Evolutionary conservation across 2,113 vertebrate genomes (phyloP).

Genomic region (Paradoxurus hermaphroditus): DNA sequence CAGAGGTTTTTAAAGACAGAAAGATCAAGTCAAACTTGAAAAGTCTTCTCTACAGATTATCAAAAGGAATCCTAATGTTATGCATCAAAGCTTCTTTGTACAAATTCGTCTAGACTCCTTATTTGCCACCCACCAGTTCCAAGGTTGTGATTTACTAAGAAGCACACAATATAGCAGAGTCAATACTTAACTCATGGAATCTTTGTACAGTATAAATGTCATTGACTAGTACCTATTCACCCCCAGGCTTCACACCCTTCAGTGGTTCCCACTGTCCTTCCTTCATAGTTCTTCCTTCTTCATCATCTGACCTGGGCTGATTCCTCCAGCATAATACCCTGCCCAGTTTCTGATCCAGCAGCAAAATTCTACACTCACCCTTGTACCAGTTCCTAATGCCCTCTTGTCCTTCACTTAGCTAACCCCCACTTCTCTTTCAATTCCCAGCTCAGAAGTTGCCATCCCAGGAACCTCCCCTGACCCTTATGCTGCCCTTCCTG

Average conservation of each 20-base stretch:
- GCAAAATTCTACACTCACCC: not conserved
- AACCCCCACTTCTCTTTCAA: not conserved
- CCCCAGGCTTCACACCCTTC: not conserved
- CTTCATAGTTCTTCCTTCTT: not conserved
- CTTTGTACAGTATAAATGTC: not conserved
- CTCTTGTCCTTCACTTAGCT: not conserved
- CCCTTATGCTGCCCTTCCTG: not conserved
- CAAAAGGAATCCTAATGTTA: not conserved
- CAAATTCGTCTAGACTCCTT: not conserved
- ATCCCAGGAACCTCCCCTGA: not conserved
- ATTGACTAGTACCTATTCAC: not conserved
- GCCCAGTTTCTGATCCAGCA: not conserved
- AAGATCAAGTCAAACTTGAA: not conserved
- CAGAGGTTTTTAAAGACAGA: constrained; percentile 14
- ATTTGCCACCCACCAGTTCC: not conserved
- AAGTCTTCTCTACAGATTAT: not conserved
- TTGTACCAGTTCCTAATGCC: not conserved
- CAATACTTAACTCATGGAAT: not conserved
- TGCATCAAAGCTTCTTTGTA: not conserved
- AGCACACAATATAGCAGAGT: not conserved
- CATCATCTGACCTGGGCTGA: not conserved
- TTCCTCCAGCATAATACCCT: not conserved
- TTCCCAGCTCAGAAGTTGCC: not conserved
- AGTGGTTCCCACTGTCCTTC: not conserved
- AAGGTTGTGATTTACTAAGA: not conserved